These are phyloP conservation scores for Phocides pigmalion DNA, from an alignment of 1,140 invertebrate genomes.

Conservation along the genomic window DNA sequence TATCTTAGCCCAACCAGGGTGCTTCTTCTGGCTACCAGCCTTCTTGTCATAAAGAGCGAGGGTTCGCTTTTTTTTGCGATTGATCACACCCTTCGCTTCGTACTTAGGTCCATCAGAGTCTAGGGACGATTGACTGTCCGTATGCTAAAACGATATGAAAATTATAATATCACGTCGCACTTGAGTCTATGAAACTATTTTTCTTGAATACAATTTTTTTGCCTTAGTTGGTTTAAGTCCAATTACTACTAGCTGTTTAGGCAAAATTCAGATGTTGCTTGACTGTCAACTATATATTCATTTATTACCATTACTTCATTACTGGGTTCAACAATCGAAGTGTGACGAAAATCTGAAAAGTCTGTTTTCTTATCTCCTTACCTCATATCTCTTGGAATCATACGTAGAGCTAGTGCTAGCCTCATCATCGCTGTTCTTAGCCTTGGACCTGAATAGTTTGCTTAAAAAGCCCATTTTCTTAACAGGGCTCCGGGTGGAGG, in stretches of 20 bases:
- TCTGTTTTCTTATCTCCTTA: slow-evolving; percentile 2
- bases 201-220: too few relatives aligned
- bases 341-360: too few relatives aligned
- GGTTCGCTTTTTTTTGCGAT: slow-evolving; percentile 4
- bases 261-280: too few relatives aligned
- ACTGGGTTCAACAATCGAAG: too few relatives aligned
- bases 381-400: slow-evolving; percentile 9
- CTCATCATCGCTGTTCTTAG: slow-evolving; percentile 22
- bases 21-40: neutral
- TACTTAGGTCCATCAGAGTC: neutral
- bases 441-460: slow-evolving; percentile 8
- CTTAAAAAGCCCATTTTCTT: neutral
- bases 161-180: neutral
- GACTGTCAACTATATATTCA: too few relatives aligned
- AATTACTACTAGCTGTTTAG: too few relatives aligned
- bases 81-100: neutral
- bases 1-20: neutral
- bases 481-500: neutral
- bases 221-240: too few relatives aligned
- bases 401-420: neutral
- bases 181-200: neutral
- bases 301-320: too few relatives aligned
- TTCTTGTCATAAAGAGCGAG: neutral
- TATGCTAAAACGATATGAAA: neutral
- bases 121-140: neutral